These are phyloP conservation scores for Dolichallabes microphthalmus DNA, from an alignment of 2,113 vertebrate genomes.

Conservation along the genomic window DNA sequence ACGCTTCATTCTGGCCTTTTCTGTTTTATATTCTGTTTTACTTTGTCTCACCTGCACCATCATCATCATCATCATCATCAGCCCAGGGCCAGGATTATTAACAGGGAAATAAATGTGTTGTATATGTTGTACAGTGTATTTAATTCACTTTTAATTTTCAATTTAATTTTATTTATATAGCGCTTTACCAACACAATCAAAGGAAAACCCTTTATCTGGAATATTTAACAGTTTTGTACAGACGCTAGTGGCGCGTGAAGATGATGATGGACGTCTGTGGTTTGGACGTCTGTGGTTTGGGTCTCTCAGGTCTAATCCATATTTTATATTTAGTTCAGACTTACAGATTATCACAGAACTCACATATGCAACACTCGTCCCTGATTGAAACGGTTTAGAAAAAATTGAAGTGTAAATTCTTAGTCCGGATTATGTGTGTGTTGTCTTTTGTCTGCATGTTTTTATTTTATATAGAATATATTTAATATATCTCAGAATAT, in stretches of 20 bases:
- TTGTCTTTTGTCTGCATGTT: background rate
- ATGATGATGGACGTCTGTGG: background rate
- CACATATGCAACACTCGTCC: background rate
- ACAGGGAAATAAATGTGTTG: background rate
- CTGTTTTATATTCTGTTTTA: background rate
- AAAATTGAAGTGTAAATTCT: too few species aligned
- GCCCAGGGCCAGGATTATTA: background rate
- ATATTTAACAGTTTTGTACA: slow-evolving; percentile 5
- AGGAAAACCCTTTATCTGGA: background rate
- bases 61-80: background rate
- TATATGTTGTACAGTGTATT: background rate
- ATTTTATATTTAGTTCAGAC: slow-evolving; percentile 9
- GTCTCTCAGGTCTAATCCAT: slow-evolving; percentile 37
- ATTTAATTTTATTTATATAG: too few species aligned
- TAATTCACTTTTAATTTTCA: too few species aligned
- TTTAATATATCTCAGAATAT: background rate
- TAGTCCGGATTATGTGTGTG: background rate
- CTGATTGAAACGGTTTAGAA: background rate
- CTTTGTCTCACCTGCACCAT: background rate
- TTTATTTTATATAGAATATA: background rate
- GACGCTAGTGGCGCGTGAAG: background rate
- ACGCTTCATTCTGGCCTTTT: background rate
- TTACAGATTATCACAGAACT: background rate
- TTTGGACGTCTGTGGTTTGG: background rate
- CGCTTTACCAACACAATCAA: too few species aligned